These are phyloP conservation scores for Plecotus auritus DNA, from an alignment of 2,113 vertebrate species.

Conservation along the genomic window DNA sequence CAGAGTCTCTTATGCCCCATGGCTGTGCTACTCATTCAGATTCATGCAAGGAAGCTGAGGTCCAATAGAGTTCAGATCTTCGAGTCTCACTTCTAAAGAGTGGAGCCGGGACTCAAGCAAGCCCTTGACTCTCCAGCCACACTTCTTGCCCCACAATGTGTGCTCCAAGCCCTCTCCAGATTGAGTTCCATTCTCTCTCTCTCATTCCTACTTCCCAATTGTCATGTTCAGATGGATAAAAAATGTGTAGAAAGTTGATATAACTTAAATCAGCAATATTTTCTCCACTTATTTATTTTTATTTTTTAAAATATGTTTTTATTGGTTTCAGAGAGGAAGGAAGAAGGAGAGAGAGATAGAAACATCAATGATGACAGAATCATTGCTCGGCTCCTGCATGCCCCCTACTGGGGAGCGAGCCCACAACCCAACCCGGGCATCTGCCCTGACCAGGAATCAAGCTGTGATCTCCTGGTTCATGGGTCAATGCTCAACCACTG, in stretches of 20 bases:
- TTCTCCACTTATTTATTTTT: background rate
- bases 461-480: background rate
- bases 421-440: background rate
- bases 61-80: background rate
- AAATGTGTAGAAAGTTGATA: rapidly evolving
- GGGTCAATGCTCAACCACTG: background rate
- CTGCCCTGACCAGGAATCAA: background rate
- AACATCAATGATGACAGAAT: background rate
- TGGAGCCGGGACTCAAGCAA: background rate
- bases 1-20: rapidly evolving
- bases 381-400: background rate
- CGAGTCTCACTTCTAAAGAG: background rate
- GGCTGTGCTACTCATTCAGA: background rate
- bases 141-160: rapidly evolving
- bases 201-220: background rate
- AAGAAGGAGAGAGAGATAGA: background rate
- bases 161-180: rapidly evolving
- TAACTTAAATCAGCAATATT: background rate
- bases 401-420: background rate
- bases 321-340: background rate
- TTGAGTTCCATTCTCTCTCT: background rate
- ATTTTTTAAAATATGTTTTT: background rate
- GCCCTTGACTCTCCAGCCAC: background rate
- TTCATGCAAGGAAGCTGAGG: background rate
- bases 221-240: background rate